Evolutionary conservation across 2,888 invertebrate species (phyloP).

Genomic region (Congeria kusceri): DNA sequence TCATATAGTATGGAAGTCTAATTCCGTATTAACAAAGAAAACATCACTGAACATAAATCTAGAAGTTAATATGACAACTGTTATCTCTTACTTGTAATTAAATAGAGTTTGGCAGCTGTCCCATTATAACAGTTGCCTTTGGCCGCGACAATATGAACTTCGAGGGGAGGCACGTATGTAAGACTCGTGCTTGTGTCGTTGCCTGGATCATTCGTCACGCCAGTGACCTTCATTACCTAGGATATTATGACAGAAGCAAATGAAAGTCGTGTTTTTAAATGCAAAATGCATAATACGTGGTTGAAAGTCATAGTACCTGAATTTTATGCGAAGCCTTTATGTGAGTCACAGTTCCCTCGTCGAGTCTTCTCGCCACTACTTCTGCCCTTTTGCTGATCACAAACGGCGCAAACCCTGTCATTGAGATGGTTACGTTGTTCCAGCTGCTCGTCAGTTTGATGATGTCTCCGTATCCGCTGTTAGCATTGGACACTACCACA

Average conservation of each 20-base stretch:
- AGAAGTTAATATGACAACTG: too few relatives aligned
- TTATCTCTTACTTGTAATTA: neutral
- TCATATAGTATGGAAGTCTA: too few relatives aligned
- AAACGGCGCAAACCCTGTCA: slow-evolving; percentile 37
- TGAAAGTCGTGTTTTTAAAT: too few relatives aligned
- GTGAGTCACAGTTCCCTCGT: slow-evolving; percentile 21
- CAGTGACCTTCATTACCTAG: slow-evolving; percentile 27
- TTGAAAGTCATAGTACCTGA: slow-evolving; percentile 24
- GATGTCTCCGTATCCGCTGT: slow-evolving; percentile 45
- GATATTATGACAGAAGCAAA: neutral
- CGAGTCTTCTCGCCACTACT: slow-evolving; percentile 33
- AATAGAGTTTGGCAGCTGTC: neutral
- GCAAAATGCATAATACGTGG: too few relatives aligned
- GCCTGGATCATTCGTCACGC: slow-evolving; percentile 24
- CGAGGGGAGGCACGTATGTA: slow-evolving; percentile 29
- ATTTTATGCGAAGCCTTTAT: slow-evolving; percentile 40
- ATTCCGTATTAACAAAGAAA: too few relatives aligned
- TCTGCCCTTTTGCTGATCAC: slow-evolving; percentile 13
- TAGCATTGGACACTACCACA: slow-evolving; percentile 14
- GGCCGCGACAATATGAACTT: neutral
- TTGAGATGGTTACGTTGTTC: slow-evolving; percentile 17
- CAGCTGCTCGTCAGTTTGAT: slow-evolving; percentile 31
- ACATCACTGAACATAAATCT: too few relatives aligned
- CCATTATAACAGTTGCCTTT: neutral
- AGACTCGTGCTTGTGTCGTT: slow-evolving; percentile 26